Evolutionary conservation across 2,113 vertebrate genomes (phyloP), one percentile per base, ranked within the genome.

Genomic region (Chloebia gouldiae): DNA sequence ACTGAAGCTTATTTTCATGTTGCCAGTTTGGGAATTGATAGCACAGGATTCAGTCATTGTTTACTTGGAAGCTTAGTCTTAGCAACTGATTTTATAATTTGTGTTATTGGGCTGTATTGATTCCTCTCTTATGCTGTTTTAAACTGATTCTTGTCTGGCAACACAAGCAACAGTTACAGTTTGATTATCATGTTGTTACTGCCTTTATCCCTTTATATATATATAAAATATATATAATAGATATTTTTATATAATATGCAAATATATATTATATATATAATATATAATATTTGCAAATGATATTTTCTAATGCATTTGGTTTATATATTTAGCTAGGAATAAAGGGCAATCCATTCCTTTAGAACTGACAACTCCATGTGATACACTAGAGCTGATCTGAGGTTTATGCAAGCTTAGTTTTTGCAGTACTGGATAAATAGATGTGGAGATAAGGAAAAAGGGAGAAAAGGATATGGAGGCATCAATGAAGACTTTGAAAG

Each of bases 361-460:
- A 39, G 63, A 76, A 16, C 30, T 13, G 13, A 30, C 8, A 72
- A 12, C 31, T 86, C 54, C 28, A 12, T 49, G 15, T 23, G 7
- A 60, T 39, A 11, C 25, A 6, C 27, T 60, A 30, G 30, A 68
- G 9, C 12, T 53, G 30, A 57, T 28, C 17, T 81, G 40, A 81
- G 30, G 18, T 47, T 30, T n/a, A 25, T 3, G 1, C 47, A 53
- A 81, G 7, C 24, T 57, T 18, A 10, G 27, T 31, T 68, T 88
- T 76, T 88, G 80, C 30, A 69, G 53, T 18, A 27, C 13, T 42
- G 20, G 21, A 60, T 63, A 33, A 71, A 71, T 1, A 57, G 21
- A n/a, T 0, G 0, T 20, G 2, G 8, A 9, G 2, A 14, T 61
- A 81, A 40, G 3, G 23, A 65, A 85, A 85, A 1, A 7, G 2